Percentiles rank a stretch among this genome's conserved stretches.
phyloP scores from a whole-genome alignment of 2,797 vertebrate genomes.

The Echiichthys vipera region DNA sequence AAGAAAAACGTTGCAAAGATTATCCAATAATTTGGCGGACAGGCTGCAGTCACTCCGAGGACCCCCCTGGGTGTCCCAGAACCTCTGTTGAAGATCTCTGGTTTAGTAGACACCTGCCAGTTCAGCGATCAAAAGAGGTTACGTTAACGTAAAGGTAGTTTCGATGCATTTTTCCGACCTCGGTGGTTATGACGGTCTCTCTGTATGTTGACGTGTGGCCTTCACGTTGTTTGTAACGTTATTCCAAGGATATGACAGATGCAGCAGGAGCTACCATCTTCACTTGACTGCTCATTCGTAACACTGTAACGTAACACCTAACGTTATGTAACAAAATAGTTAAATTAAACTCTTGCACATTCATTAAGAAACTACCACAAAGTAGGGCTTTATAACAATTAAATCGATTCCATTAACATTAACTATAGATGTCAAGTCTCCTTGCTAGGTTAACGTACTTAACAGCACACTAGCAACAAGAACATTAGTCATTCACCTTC shows the following conservation, averaged over 20 bases:
- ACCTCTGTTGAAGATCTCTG: too few relatives aligned
- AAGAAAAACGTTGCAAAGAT: too few relatives aligned
- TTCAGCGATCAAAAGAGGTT: not conserved
- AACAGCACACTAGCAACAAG: not conserved
- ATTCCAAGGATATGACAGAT: not conserved
- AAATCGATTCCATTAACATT: not conserved
- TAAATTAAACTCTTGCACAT: not conserved
- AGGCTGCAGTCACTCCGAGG: too few relatives aligned
- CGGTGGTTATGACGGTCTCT: not conserved
- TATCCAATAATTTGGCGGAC: too few relatives aligned
- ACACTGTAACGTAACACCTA: not conserved
- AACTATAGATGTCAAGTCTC: not conserved
- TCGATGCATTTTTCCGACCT: too few relatives aligned
- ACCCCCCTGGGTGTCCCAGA: too few relatives aligned
- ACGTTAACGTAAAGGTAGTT: too few relatives aligned
- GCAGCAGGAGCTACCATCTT: not conserved
- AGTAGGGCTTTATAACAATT: accelerated
- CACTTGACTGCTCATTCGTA: not conserved
- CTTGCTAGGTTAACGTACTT: slow-evolving; percentile 36
- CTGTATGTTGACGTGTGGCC: not conserved
- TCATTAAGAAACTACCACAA: not conserved
- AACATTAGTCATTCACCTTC: not conserved
- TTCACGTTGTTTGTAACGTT: not conserved
- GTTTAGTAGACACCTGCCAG: not conserved
- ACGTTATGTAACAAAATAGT: not conserved